Evolutionary conservation across 2,888 invertebrate species (phyloP).

Genomic region (Tigriopus californicus): DNA sequence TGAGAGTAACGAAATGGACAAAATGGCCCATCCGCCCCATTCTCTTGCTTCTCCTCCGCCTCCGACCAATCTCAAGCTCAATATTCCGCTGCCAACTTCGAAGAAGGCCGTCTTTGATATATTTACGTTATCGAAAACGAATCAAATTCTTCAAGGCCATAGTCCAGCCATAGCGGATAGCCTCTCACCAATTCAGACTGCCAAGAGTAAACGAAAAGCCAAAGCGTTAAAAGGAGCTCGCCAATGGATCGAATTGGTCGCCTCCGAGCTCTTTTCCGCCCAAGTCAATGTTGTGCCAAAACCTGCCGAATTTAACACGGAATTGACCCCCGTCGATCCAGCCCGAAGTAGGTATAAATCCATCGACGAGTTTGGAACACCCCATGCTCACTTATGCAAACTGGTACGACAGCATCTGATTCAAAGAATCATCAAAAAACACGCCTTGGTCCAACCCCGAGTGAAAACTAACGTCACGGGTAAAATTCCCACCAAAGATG

Average conservation of each 20-base stretch:
- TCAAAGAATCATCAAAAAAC: neutral
- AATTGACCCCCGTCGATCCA: neutral
- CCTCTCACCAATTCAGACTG: neutral
- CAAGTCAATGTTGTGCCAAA: neutral
- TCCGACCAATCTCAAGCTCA: too few species aligned
- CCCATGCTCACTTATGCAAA: neutral
- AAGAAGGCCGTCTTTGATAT: neutral
- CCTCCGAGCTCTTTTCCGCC: slow-evolving; percentile 2
- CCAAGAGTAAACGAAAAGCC: neutral
- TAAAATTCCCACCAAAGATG: neutral
- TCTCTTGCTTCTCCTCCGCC: too few species aligned
- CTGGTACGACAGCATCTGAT: neutral
- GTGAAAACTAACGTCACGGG: neutral
- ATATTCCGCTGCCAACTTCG: neutral
- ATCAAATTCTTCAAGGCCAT: neutral
- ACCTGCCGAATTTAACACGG: neutral
- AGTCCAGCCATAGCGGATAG: neutral
- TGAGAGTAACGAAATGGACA: too few species aligned
- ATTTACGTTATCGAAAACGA: neutral
- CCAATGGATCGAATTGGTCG: slow-evolving; percentile 5
- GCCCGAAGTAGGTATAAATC: neutral
- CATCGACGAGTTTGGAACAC: neutral
- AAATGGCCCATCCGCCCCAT: too few species aligned
- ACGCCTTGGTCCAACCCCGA: neutral
- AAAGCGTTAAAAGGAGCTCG: too few species aligned